These are phyloP conservation scores for Aporrectodea caliginosa DNA, from an alignment of 1,140 invertebrate genomes.

Conservation along the genomic window DNA sequence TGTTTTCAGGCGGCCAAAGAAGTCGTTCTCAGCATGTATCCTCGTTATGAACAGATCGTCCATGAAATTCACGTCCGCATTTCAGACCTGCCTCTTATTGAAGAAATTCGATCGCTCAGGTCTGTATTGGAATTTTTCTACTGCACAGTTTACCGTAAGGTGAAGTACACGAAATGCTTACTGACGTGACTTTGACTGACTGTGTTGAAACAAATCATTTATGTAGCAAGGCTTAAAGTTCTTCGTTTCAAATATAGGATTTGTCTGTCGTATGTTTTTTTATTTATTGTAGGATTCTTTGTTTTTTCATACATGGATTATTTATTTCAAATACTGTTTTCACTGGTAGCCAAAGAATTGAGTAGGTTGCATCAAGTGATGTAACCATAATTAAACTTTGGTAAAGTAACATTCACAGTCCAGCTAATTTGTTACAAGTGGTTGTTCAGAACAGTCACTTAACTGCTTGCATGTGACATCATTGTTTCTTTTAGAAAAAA, in stretches of 20 bases:
- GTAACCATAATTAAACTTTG: neutral
- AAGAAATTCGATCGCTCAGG: constrained; percentile 89
- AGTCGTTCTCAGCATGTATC: constrained; percentile 88
- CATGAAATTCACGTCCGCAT: constrained; percentile 85
- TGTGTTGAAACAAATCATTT: constrained; percentile 18
- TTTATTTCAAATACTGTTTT: too few species aligned
- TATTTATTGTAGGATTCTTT: too few species aligned
- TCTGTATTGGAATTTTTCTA: constrained; percentile 48
- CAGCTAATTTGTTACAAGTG: neutral
- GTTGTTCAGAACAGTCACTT: neutral
- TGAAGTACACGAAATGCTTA: too few species aligned
- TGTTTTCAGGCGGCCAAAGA: constrained; percentile 70
- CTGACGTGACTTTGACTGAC: constrained; percentile 2
- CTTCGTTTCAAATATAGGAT: too few species aligned
- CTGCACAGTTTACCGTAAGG: neutral
- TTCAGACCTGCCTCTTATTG: constrained; percentile 88
- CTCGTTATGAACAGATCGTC: constrained; percentile 90
- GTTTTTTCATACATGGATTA: too few species aligned
- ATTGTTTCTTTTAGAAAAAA: too few species aligned
- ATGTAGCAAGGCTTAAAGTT: too few species aligned
- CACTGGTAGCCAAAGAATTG: neutral
- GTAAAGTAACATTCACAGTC: neutral
- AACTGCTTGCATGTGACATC: too few species aligned
- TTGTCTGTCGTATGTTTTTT: too few species aligned
- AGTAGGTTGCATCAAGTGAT: neutral